Base-by-base conservation (phyloP, 2,113 vertebrate species). In the Verasper variegatus region DNA sequence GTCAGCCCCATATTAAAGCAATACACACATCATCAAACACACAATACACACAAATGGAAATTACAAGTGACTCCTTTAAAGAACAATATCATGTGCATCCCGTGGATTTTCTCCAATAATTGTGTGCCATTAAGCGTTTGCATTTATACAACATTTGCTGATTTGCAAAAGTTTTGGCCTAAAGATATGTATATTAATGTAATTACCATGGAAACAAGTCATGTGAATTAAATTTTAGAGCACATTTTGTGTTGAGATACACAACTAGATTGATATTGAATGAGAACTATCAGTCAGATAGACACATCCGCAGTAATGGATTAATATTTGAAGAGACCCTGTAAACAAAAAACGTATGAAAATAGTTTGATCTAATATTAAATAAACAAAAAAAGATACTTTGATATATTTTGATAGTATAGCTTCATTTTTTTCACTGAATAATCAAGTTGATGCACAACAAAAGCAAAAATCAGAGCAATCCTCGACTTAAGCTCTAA, bases 381-480 rank as follows among this genome's bases (percentile, higher is more conserved):
- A 73, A 81, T 51, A 26, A 64, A 59, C 23, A 23, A 31, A 31
- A 31, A 31, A 31, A 31, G 23, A 54, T 65, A 4, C 17, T 52
- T 65, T 56, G n/a, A 63, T 4, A 64, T 8, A 37, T 66, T 57
- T 51, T 1, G 52, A 45, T 59, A 15, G 45, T 40, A 60, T 51
- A 21, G 72, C 49, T 68, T 70, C 15, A 72, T 71, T 58, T 13
- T 17, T 7, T 14, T 42, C 63, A 61, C 14, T 76, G 54, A 83
- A 40, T 57, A 23, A 58, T 52, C 12, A 21, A 49, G 70, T 54
- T 37, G 31, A 58, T 9, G 17, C 40, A 26, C 47, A 31, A 69
- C 58, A 74, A 82, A 76, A 76, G 9, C 15, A n/a, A 55, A 65
- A 68, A 58, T 68, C 58, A 40, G 17, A 76, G 57, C 45, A 13